phyloP scores from a whole-genome alignment of 2,797 vertebrate species.

The Pseudopleuronectes americanus region DNA sequence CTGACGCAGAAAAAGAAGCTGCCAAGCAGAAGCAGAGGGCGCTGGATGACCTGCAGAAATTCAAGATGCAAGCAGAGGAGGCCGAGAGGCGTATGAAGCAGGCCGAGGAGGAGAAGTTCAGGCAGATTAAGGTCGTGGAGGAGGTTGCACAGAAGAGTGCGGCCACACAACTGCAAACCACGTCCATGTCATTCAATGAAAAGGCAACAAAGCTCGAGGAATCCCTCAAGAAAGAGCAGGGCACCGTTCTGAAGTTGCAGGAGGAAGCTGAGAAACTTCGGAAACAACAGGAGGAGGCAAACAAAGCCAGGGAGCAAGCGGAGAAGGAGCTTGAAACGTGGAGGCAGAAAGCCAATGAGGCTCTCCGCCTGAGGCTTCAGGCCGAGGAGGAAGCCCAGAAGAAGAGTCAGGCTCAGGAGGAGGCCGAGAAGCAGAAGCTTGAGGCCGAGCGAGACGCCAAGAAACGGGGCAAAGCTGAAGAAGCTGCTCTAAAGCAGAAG shows the following conservation, averaged over 20 bases:
- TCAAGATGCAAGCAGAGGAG: conserved; percentile 92
- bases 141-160: conserved; percentile 91
- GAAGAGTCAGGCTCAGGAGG: conserved; percentile 91
- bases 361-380: conserved; percentile 90
- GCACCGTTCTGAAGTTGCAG: conserved; percentile 88
- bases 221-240: conserved; percentile 91
- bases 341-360: conserved; percentile 96
- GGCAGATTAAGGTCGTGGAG: conserved; percentile 91
- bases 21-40: conserved; percentile 93
- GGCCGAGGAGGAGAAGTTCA: conserved; percentile 90
- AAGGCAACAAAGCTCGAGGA: conserved; percentile 90
- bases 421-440: conserved; percentile 95
- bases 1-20: conserved; percentile 91
- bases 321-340: conserved; percentile 95
- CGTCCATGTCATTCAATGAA: conserved; percentile 84
- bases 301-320: conserved; percentile 87
- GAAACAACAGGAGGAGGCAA: conserved; percentile 89
- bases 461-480: conserved; percentile 90
- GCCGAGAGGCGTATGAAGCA: conserved; percentile 92
- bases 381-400: conserved; percentile 95
- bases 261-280: conserved; percentile 90
- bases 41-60: conserved; percentile 89
- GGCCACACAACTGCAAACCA: conserved; percentile 87
- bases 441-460: conserved; percentile 93
- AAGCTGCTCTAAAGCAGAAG: conserved; percentile 91